phyloP scores from a whole-genome alignment of 1,140 invertebrate species.

The Lepidurus packardi region DNA sequence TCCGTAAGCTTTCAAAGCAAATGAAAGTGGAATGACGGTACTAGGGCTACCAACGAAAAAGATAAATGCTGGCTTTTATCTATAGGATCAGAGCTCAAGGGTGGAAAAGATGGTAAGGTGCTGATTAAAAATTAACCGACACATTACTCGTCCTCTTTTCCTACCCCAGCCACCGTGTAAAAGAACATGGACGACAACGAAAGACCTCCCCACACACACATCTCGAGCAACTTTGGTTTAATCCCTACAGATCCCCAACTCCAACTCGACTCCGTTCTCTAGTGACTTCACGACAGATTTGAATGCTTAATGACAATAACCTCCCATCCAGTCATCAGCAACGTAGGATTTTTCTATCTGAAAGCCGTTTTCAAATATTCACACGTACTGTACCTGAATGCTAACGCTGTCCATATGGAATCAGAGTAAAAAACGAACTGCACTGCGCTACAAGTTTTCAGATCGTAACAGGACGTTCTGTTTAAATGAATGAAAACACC shows the following conservation, averaged over 20 bases:
- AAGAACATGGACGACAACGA: not conserved
- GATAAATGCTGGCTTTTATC: not conserved
- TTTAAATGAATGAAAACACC: not conserved
- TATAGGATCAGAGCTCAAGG: not conserved
- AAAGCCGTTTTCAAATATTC: conserved; percentile 2
- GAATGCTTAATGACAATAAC: conserved; percentile 2
- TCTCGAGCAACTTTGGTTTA: conserved; percentile 10
- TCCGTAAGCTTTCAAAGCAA: not conserved
- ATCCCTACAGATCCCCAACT: not conserved
- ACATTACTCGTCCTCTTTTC: not conserved
- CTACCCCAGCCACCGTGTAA: not conserved
- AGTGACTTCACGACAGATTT: conserved; percentile 14
- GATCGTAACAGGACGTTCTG: not conserved
- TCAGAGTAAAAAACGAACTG: not conserved
- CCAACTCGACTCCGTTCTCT: not conserved
- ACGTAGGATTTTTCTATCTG: not conserved
- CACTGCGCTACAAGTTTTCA: not conserved
- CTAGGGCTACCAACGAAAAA: not conserved
- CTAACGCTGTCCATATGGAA: not conserved
- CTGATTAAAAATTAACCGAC: conserved; percentile 3
- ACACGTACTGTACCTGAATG: not conserved
- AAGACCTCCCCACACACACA: not conserved
- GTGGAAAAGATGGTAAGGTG: not conserved
- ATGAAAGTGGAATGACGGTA: not conserved
- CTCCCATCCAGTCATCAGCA: not conserved